Percentiles rank a stretch among this genome's conserved stretches.
These are phyloP conservation scores for Rhyacophila evoluta DNA, from an alignment of 2,888 invertebrate species.

Conservation along the genomic window DNA sequence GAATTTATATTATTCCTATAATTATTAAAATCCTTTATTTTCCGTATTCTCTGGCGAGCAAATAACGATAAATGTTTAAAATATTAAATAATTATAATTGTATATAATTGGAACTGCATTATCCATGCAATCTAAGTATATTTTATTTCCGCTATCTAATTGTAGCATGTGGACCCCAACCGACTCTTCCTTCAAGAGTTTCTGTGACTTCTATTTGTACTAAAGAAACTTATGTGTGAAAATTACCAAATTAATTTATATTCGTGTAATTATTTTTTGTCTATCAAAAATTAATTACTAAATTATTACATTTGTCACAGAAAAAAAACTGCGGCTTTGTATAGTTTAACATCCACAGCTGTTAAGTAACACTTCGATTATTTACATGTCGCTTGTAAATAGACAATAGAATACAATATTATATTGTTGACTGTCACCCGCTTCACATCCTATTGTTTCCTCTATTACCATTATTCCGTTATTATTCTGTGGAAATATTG, in stretches of 20 bases:
- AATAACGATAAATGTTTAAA: too few relatives aligned
- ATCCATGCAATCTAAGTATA: not conserved
- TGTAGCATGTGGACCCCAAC: not conserved
- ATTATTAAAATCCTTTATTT: too few relatives aligned
- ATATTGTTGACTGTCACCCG: not conserved
- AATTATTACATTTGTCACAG: not conserved
- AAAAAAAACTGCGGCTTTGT: not conserved
- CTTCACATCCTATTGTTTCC: not conserved
- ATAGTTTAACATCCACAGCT: not conserved
- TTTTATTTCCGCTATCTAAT: not conserved
- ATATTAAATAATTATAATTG: too few relatives aligned
- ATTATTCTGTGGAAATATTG: conserved; percentile 1
- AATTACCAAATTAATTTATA: too few relatives aligned
- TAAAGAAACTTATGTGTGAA: too few relatives aligned
- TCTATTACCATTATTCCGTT: not conserved
- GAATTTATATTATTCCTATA: too few relatives aligned
- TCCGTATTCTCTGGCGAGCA: too few relatives aligned
- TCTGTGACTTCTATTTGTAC: too few relatives aligned
- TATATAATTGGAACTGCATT: too few relatives aligned
- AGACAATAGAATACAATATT: conserved; percentile 1
- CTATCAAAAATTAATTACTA: not conserved
- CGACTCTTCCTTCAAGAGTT: not conserved
- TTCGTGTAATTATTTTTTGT: too few relatives aligned
- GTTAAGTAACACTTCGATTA: conserved; percentile 7
- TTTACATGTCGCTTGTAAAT: conserved; percentile 10